phyloP scores from a whole-genome alignment of 2,113 vertebrate species.

The Monarcha castaneiventris region DNA sequence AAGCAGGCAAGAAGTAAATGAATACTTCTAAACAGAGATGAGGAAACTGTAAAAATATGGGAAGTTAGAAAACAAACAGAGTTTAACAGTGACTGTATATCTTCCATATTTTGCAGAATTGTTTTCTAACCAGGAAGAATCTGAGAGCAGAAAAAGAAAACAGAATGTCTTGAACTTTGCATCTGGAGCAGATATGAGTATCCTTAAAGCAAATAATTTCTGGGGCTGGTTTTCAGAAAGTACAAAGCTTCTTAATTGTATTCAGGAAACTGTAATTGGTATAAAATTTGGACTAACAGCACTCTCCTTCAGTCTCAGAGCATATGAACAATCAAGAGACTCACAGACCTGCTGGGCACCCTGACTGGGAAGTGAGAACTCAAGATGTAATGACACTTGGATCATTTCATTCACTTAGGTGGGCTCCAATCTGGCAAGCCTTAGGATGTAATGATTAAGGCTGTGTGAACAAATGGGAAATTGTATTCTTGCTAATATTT shows the following conservation, averaged over 20 bases:
- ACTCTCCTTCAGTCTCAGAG: background rate
- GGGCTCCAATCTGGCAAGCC: background rate
- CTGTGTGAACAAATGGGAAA: conserved; percentile 17
- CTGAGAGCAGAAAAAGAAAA: background rate
- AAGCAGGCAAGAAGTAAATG: background rate
- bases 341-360: background rate
- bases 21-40: background rate
- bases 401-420: conserved; percentile 21
- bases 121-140: background rate
- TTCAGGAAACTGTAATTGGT: background rate
- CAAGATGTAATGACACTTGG: background rate
- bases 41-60: background rate
- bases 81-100: background rate
- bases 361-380: conserved; percentile 25
- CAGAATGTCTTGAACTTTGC: background rate
- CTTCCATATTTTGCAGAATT: background rate
- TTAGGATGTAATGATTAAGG: background rate
- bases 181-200: background rate
- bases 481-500: background rate
- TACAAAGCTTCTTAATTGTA: conserved; percentile 7
- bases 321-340: background rate
- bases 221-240: background rate
- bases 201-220: conserved; percentile 3
- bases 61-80: background rate
- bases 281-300: background rate